A percentile compares a stretch with the other conserved stretches of the same genome.
These are phyloP conservation scores for Gyps fulvus DNA, from an alignment of 2,113 vertebrate genomes.

Conservation along the genomic window DNA sequence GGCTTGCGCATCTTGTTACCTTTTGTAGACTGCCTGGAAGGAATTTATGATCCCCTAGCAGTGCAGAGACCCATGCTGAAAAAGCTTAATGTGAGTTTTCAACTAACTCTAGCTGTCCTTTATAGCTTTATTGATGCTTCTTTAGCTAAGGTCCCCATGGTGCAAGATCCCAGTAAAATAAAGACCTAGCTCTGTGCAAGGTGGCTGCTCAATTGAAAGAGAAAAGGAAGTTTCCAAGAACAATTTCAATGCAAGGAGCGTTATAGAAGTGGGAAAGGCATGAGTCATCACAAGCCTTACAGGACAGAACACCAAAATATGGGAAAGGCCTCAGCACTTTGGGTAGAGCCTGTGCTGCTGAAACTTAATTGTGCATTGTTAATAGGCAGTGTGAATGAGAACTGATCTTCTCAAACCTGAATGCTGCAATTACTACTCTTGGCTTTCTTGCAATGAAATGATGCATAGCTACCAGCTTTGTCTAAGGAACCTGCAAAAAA, in stretches of 20 bases:
- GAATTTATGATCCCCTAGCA: not conserved
- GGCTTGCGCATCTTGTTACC: not conserved
- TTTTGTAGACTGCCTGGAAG: not conserved
- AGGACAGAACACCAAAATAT: not conserved
- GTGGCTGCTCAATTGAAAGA: not conserved
- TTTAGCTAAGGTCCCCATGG: not conserved
- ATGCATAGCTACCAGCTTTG: not conserved
- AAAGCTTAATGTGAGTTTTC: not conserved
- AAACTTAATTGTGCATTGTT: not conserved
- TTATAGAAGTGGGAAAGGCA: not conserved
- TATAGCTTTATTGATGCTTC: not conserved
- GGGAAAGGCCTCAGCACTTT: not conserved
- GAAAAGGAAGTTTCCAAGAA: not conserved
- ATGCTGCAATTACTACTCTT: not conserved
- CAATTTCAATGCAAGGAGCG: not conserved
- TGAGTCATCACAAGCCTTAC: not conserved
- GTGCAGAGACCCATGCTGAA: not conserved
- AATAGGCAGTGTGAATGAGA: not conserved
- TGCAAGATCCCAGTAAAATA: not conserved
- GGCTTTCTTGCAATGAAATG: not conserved
- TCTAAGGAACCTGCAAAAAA: not conserved
- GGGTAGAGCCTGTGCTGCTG: not conserved
- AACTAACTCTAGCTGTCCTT: not conserved
- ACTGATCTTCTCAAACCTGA: not conserved
- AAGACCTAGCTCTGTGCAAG: not conserved